Conservation (phyloP, 1,140 invertebrate species). For the Marisa cornuarietis region DNA sequence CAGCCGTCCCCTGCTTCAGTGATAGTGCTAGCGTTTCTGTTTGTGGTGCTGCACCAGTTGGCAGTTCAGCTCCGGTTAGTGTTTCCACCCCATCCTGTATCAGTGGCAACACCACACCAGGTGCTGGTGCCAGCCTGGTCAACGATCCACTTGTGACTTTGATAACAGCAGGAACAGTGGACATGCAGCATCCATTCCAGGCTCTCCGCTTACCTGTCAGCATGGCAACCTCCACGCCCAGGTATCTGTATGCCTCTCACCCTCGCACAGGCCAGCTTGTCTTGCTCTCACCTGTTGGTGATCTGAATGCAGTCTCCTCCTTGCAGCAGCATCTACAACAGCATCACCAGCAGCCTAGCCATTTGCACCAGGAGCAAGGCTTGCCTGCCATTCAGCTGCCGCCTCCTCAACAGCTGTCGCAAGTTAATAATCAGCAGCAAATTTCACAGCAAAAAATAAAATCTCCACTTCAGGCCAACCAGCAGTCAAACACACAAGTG, state of each 20-base stretch:
- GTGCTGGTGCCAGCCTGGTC: neutral
- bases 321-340: neutral
- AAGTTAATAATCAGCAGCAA: neutral
- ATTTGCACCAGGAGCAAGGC: neutral
- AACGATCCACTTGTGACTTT: neutral
- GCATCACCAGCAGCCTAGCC: neutral
- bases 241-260: slow-evolving; percentile 18
- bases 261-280: slow-evolving; percentile 17
- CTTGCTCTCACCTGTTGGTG: slow-evolving; percentile 13
- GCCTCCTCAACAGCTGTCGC: neutral
- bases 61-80: neutral
- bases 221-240: neutral
- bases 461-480: slow-evolving; percentile 5
- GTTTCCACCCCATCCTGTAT: neutral
- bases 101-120: neutral
- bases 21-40: neutral
- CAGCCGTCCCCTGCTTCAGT: neutral
- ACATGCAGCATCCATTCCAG: neutral
- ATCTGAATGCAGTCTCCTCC: neutral
- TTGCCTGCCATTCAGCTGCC: neutral
- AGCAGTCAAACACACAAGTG: neutral
- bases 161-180: neutral
- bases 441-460: neutral
- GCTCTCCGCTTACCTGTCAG: slow-evolving; percentile 10
- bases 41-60: neutral